Conservation (phyloP, 2,797 vertebrate species). For the Ceyx erithaca region DNA sequence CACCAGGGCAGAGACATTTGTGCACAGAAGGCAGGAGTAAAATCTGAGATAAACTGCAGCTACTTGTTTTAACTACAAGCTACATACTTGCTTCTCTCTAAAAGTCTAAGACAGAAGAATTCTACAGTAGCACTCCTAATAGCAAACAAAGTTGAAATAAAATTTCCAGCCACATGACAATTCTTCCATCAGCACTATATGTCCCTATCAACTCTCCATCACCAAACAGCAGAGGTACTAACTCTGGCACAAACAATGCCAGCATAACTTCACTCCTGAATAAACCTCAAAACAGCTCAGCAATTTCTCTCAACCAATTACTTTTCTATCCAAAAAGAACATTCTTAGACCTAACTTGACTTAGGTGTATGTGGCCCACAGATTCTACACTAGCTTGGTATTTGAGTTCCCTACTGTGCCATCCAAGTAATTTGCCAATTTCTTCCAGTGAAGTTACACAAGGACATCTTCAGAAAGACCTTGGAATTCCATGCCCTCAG, state of each 20-base stretch:
- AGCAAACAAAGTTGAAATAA: not conserved
- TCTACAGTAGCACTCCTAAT: not conserved
- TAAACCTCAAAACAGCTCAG: not conserved
- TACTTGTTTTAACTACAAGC: too few relatives aligned
- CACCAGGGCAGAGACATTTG: too few relatives aligned
- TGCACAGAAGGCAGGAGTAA: too few relatives aligned
- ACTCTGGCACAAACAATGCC: not conserved
- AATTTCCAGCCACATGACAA: rapidly evolving
- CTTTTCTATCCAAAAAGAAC: not conserved
- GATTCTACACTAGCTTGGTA: not conserved
- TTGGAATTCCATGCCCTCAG: not conserved
- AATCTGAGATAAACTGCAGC: too few relatives aligned
- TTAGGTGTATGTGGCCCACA: rapidly evolving
- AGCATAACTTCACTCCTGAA: not conserved
- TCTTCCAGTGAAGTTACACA: not conserved
- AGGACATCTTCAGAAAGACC: not conserved
- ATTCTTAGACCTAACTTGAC: not conserved
- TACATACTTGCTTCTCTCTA: too few relatives aligned
- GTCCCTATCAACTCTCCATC: not conserved
- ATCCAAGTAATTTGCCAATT: not conserved
- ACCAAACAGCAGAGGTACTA: not conserved
- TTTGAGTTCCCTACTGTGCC: not conserved
- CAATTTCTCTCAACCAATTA: not conserved
- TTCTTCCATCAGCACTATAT: not conserved
- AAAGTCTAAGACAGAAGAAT: too few relatives aligned